Evolutionary conservation across 1,140 invertebrate genomes (phyloP), one percentile per base, ranked within the genome.

Genomic region (Drosophila pseudoananassae): DNA sequence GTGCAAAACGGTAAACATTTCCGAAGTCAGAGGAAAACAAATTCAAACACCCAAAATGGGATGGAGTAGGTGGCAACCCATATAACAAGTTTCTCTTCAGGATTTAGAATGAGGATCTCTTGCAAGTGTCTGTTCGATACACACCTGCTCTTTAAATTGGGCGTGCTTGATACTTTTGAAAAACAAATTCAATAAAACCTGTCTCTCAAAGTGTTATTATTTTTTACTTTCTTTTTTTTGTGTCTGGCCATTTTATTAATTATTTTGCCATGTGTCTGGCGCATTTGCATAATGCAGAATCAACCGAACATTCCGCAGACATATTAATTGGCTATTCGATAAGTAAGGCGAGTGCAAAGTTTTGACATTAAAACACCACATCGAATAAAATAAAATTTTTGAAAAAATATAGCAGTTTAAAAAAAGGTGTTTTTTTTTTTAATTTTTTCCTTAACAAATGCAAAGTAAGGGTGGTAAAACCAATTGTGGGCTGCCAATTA

Each of bases 261-360:
- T 56, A 50, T 47, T 59, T 38, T 49, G 31, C 45, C 51, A 65
- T 55, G 43, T 75, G 75, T 75, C 70, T 83, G 72, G 55, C 58
- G 2, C 51, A 74, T 85, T 84, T 74, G 58, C 76, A 83, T 83
- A 66, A 59, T 63, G 69, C 79, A 73, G 33, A 53, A 56, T 27
- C n/a, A 55, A 51, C 17, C 25, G 25, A 45, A 80, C 38, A 69
- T 58, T 53, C 33, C 63, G 38, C 45, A 75, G 60, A 75, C 59
- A 76, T 49, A 64, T 57, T 52, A 57, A 58, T 15, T 51, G 3
- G 10, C 6, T 33, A 10, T 45, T 57, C 52, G 45, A 73, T 15
- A 50, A 31, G 20, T n/a, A 15, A 43, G 27, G 47, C 45, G 49
- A 61, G 20, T 79, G 73, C 73, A 69, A 45, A 38, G 29, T 59